Conservation (phyloP, 2,113 vertebrate genomes). For the Eulemur macaco region DNA sequence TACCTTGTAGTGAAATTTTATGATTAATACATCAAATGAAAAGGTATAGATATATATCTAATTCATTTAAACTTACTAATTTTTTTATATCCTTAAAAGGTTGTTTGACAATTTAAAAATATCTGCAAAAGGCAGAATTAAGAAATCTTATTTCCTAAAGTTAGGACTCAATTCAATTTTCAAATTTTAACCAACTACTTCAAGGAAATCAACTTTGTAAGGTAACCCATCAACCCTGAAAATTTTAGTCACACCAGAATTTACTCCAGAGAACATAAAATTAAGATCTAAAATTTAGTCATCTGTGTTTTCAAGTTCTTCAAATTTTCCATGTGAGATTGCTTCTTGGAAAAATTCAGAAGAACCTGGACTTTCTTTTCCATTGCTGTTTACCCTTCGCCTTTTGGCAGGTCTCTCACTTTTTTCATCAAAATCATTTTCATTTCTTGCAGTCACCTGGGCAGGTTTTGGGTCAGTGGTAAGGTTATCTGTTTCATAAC, state of each 20-base stretch:
- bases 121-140: slow-evolving; percentile 66
- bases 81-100: slow-evolving; percentile 60
- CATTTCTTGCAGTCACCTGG: slow-evolving; percentile 75
- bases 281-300: slow-evolving; percentile 80
- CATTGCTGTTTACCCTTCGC: slow-evolving; percentile 86
- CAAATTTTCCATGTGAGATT: slow-evolving; percentile 82
- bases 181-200: slow-evolving; percentile 70
- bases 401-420: slow-evolving; percentile 87
- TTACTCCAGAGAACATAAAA: slow-evolving; percentile 81
- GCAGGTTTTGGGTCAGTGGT: slow-evolving; percentile 83
- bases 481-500: slow-evolving; percentile 85
- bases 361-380: slow-evolving; percentile 84
- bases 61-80: slow-evolving; percentile 41
- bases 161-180: slow-evolving; percentile 72
- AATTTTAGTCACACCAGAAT: slow-evolving; percentile 84
- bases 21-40: slow-evolving; percentile 43
- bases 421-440: slow-evolving; percentile 85
- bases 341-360: slow-evolving; percentile 85
- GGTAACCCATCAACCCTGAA: slow-evolving; percentile 89
- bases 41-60: slow-evolving; percentile 46
- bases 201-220: slow-evolving; percentile 79
- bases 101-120: slow-evolving; percentile 54
- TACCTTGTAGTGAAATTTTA: slow-evolving; percentile 53
- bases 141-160: slow-evolving; percentile 58
- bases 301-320: slow-evolving; percentile 82